Percentiles rank a stretch among this genome's conserved stretches.
These are phyloP conservation scores for Philopedon plagiatum DNA, from an alignment of 2,888 invertebrate genomes.

Conservation along the genomic window DNA sequence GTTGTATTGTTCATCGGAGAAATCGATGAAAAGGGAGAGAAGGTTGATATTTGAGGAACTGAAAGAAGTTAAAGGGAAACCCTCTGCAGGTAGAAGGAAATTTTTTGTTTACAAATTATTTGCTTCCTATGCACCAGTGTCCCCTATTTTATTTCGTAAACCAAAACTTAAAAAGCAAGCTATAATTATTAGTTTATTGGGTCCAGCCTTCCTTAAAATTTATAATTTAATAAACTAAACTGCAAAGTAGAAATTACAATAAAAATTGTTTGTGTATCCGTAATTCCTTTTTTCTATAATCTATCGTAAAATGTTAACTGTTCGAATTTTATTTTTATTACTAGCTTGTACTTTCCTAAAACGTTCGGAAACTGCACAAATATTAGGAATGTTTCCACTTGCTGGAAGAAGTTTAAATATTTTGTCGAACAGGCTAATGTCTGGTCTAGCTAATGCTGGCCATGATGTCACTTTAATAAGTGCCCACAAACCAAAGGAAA, in stretches of 20 bases:
- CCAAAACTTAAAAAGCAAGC: too few relatives aligned
- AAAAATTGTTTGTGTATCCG: too few relatives aligned
- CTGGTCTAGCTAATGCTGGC: slow-evolving; percentile 32
- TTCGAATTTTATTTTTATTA: background rate
- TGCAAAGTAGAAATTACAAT: too few relatives aligned
- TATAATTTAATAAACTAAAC: too few relatives aligned
- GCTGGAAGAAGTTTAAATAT: slow-evolving; percentile 36
- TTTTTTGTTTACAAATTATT: too few relatives aligned
- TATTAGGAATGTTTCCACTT: slow-evolving; percentile 36
- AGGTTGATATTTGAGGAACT: too few relatives aligned
- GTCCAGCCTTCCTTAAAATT: too few relatives aligned
- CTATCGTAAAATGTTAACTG: background rate
- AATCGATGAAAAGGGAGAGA: too few relatives aligned
- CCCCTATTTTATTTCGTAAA: background rate
- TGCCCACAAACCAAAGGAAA: background rate
- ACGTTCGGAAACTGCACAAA: slow-evolving; percentile 23
- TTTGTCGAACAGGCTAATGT: slow-evolving; percentile 22
- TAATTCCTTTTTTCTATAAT: too few relatives aligned
- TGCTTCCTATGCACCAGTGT: background rate
- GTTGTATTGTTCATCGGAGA: slow-evolving; percentile 34
- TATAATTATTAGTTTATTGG: too few relatives aligned
- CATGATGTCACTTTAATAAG: slow-evolving; percentile 37
- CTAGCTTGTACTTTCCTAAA: background rate
- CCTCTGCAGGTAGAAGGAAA: too few relatives aligned
- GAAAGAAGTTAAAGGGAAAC: too few relatives aligned